Evolutionary conservation across 2,888 invertebrate species (phyloP).

Genomic region (Aporophyla lueneburgensis): DNA sequence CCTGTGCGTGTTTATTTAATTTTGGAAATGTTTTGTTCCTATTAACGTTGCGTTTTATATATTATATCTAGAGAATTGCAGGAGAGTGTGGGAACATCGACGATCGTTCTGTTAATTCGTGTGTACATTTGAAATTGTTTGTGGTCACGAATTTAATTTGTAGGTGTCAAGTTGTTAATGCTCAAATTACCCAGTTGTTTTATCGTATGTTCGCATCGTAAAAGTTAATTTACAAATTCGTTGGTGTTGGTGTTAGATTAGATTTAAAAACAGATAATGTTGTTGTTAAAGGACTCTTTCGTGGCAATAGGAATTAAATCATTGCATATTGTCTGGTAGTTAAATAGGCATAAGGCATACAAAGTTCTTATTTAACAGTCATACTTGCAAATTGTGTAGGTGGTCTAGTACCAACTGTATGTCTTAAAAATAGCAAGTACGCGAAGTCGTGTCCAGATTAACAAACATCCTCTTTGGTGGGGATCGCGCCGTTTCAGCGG

Average conservation of each 20-base stretch:
- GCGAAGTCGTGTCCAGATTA: constrained; percentile 38
- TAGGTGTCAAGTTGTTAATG: constrained; percentile 79
- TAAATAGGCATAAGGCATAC: neutral
- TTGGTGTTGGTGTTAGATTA: constrained; percentile 30
- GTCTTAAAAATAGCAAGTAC: constrained; percentile 28
- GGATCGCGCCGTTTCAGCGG: constrained; percentile 56
- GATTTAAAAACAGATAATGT: constrained; percentile 9
- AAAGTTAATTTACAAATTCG: constrained; percentile 53
- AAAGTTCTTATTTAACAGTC: neutral
- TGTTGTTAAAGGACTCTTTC: neutral
- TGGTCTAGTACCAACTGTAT: constrained; percentile 11
- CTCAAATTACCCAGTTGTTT: constrained; percentile 67
- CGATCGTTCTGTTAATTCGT: constrained; percentile 75
- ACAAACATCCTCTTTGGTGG: constrained; percentile 50
- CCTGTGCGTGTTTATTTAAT: constrained; percentile 88
- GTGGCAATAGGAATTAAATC: neutral
- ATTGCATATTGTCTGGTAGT: neutral
- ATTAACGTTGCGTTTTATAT: constrained; percentile 79
- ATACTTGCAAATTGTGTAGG: neutral
- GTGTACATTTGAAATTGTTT: constrained; percentile 77
- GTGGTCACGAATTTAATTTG: constrained; percentile 82
- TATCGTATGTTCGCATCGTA: constrained; percentile 52
- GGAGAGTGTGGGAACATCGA: constrained; percentile 81
- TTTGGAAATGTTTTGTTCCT: constrained; percentile 85
- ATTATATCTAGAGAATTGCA: constrained; percentile 78